Evolutionary conservation across 2,113 vertebrate genomes (phyloP).

Genomic region (Callospermophilus lateralis): DNA sequence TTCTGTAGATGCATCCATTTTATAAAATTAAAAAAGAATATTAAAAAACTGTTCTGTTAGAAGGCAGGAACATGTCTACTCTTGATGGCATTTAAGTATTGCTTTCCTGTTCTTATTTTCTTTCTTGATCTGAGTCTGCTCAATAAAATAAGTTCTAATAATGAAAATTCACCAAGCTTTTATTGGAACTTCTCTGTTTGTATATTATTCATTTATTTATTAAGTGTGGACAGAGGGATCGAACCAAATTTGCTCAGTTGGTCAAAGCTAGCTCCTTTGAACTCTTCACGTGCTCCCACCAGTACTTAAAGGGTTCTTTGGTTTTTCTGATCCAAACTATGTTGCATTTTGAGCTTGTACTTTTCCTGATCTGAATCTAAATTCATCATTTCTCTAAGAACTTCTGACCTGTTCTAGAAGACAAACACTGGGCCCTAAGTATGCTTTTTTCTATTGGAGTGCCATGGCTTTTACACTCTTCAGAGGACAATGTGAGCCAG

Average conservation of each 20-base stretch:
- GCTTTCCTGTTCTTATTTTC: background rate
- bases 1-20: background rate
- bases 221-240: background rate
- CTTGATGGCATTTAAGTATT: background rate
- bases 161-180: background rate
- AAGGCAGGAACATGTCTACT: background rate
- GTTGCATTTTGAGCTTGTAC: background rate
- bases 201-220: background rate
- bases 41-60: background rate
- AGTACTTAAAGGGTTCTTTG: background rate
- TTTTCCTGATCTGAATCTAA: background rate
- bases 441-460: background rate
- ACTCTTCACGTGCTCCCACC: background rate
- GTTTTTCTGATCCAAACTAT: background rate
- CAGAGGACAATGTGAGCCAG: background rate
- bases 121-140: background rate
- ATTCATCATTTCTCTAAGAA: background rate
- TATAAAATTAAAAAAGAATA: background rate
- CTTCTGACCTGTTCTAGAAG: background rate
- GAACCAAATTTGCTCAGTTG: background rate
- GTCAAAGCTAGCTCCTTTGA: background rate
- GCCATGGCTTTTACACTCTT: background rate
- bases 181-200: background rate
- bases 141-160: background rate
- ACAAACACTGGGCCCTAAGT: background rate